Evolutionary conservation across 2,797 vertebrate genomes (phyloP).

Genomic region (Sebastes kiyomatsui): DNA sequence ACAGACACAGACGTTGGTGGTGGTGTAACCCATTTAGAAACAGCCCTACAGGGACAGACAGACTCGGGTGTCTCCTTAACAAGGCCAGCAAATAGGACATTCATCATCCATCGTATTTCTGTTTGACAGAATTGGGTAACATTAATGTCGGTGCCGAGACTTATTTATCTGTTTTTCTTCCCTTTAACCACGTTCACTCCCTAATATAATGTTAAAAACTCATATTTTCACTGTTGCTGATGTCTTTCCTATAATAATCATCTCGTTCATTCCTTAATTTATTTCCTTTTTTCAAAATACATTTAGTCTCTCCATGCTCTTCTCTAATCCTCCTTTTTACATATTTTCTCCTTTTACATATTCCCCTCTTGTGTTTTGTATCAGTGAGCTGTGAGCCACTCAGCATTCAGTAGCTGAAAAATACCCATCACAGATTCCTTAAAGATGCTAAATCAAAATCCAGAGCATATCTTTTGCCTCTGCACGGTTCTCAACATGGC

Average conservation of each 20-base stretch:
- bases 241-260: neutral
- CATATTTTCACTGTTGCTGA: neutral
- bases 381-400: neutral
- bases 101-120: slow-evolving; percentile 34
- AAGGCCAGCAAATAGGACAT: slow-evolving; percentile 59
- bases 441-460: neutral
- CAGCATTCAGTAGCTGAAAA: neutral
- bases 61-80: slow-evolving; percentile 39
- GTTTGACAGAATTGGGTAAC: slow-evolving; percentile 58
- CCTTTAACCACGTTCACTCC: neutral
- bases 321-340: neutral
- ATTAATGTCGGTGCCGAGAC: neutral
- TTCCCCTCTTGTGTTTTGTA: neutral
- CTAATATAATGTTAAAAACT: neutral
- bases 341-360: neutral
- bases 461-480: neutral
- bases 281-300: neutral
- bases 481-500: neutral
- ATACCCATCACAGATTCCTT: too few species aligned
- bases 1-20: slow-evolving; percentile 40
- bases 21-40: slow-evolving; percentile 65
- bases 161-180: neutral
- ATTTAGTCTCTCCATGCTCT: neutral
- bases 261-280: neutral
- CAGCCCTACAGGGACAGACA: slow-evolving; percentile 35